Evolutionary conservation across 2,888 invertebrate genomes (phyloP).

Genomic region (Pimpla rufipes): DNA sequence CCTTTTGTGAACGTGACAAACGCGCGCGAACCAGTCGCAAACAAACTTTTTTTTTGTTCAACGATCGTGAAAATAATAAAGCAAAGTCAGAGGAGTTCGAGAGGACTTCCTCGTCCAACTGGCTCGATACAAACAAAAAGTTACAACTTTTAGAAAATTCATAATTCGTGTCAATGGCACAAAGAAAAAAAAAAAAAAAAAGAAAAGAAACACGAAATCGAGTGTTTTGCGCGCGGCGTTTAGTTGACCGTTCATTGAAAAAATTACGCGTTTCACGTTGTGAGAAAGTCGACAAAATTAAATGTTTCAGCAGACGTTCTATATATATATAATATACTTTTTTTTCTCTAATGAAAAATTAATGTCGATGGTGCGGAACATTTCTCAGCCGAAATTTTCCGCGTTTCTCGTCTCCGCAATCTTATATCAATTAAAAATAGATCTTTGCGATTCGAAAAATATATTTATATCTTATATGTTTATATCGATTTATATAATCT

Average conservation of each 20-base stretch:
- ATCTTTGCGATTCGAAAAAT: conserved; percentile 67
- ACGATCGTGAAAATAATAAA: conserved; percentile 12
- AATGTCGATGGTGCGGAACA: conserved; percentile 6
- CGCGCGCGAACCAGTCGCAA: conserved; percentile 37
- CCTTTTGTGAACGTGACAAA: conserved; percentile 36
- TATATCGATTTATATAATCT: conserved; percentile 61
- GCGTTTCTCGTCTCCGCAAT: neutral
- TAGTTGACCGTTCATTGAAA: conserved; percentile 14
- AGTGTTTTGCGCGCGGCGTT: conserved; percentile 13
- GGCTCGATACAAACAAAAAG: neutral
- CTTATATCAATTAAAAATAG: conserved; percentile 52
- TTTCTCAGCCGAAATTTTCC: conserved; percentile 28
- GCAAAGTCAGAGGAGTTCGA: conserved; percentile 21
- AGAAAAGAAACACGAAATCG: neutral
- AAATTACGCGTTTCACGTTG: conserved; percentile 20
- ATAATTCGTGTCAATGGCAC: neutral
- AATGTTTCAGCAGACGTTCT: neutral
- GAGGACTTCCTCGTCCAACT: conserved; percentile 4
- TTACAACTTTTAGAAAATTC: conserved; percentile 11
- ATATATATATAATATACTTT: conserved; percentile 2
- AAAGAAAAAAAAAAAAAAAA: conserved; percentile 22
- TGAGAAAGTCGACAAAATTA: conserved; percentile 35
- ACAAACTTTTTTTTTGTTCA: neutral
- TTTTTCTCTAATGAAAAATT: conserved; percentile 15
- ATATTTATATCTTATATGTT: conserved; percentile 64